Percentiles rank a stretch among this genome's conserved stretches.
These are phyloP conservation scores for Scomber japonicus DNA, from an alignment of 2,113 vertebrate species.

Conservation along the genomic window DNA sequence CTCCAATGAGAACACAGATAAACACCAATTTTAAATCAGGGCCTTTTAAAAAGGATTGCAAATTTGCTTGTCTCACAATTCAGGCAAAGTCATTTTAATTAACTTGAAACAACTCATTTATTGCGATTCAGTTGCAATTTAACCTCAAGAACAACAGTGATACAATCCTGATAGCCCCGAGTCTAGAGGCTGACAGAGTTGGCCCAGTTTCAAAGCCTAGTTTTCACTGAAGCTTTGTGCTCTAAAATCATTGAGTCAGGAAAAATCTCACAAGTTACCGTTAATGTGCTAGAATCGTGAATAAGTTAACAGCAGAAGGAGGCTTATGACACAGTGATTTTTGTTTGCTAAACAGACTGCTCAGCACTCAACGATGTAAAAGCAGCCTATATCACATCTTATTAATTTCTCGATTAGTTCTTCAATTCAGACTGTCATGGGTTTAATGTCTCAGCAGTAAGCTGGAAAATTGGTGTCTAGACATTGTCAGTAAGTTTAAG, in stretches of 20 bases:
- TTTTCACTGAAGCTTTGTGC: conserved; percentile 40
- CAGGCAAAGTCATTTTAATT: background rate
- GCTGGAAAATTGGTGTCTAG: conserved; percentile 70
- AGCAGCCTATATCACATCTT: conserved; percentile 45
- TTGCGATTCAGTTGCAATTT: background rate
- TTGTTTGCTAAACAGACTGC: conserved; percentile 56
- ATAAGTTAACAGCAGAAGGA: conserved; percentile 55
- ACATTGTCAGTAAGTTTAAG: conserved; percentile 53
- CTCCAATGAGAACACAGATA: background rate
- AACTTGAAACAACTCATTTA: conserved; percentile 8
- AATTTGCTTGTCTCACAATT: conserved; percentile 6
- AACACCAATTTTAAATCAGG: background rate
- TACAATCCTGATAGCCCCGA: background rate
- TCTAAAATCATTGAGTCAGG: conserved; percentile 56
- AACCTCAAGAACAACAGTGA: conserved; percentile 22
- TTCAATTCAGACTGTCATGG: conserved; percentile 50
- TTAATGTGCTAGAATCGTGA: conserved; percentile 39
- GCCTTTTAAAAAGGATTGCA: background rate
- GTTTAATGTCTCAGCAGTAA: conserved; percentile 57
- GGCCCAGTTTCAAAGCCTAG: conserved; percentile 51
- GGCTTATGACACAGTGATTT: conserved; percentile 40
- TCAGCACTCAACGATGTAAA: conserved; percentile 41
- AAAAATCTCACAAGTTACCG: conserved; percentile 43
- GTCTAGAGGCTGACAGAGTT: conserved; percentile 29
- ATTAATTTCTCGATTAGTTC: conserved; percentile 66